Conservation (phyloP, 1,140 invertebrate species). For the Drosophila neocordata region DNA sequence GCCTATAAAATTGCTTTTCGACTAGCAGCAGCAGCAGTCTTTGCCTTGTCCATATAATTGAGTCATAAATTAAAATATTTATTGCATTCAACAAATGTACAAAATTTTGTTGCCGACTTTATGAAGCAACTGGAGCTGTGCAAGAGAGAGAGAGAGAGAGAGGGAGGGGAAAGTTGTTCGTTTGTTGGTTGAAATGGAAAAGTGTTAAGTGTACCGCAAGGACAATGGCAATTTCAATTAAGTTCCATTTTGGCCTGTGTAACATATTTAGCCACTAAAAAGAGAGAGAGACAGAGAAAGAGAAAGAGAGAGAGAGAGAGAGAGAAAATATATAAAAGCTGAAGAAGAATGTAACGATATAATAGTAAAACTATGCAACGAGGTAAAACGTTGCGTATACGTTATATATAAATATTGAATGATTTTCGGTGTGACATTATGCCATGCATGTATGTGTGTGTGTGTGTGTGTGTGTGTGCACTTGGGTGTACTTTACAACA, state of each 20-base stretch:
- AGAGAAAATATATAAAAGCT: constrained; percentile 2
- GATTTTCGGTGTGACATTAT: constrained; percentile 59
- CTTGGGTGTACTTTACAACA: constrained; percentile 31
- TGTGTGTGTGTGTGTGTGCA: constrained; percentile 42
- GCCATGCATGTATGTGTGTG: constrained; percentile 13
- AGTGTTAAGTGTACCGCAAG: constrained; percentile 48
- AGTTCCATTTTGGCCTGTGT: constrained; percentile 40
- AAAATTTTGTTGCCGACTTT: constrained; percentile 37
- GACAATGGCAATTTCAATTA: constrained; percentile 58
- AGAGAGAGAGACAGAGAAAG: no score
- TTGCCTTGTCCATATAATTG: constrained; percentile 45
- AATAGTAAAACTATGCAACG: constrained; percentile 6
- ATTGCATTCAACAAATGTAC: constrained; percentile 60
- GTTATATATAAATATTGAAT: constrained; percentile 61
- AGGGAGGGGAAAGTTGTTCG: no score
- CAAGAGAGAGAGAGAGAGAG: no score
- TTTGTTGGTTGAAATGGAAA: neutral
- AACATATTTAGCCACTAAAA: constrained; percentile 60
- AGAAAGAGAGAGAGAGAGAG: no score
- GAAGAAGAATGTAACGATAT: neutral
- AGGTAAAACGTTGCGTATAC: constrained; percentile 33
- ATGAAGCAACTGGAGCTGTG: neutral
- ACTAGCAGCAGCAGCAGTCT: constrained; percentile 27
- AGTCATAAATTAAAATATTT: constrained; percentile 71
- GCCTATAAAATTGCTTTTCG: constrained; percentile 64